Percentiles rank a stretch among this genome's conserved stretches.
These are phyloP conservation scores for Garrulus glandarius DNA, from an alignment of 2,797 vertebrate genomes.

Conservation along the genomic window DNA sequence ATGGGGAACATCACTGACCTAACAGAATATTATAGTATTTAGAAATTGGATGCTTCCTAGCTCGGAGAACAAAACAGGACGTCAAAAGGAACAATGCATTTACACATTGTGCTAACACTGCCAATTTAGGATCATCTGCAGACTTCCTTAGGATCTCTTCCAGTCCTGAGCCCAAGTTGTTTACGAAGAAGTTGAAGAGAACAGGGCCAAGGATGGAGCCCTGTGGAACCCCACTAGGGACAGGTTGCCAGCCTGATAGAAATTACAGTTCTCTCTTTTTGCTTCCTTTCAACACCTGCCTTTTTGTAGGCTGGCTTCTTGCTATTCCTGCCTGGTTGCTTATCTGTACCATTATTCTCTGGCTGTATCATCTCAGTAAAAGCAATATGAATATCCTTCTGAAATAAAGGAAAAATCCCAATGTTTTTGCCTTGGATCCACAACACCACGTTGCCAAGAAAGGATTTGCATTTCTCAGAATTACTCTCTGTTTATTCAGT, in stretches of 20 bases:
- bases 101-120: background rate
- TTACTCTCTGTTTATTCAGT: background rate
- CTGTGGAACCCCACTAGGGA: background rate
- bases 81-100: background rate
- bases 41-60: background rate
- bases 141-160: background rate
- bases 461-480: background rate
- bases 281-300: background rate
- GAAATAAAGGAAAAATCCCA: background rate
- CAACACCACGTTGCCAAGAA: background rate
- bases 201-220: background rate
- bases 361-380: background rate
- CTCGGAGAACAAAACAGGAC: background rate
- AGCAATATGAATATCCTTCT: background rate
- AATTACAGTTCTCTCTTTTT: background rate
- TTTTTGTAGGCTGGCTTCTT: background rate
- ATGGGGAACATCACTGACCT: background rate
- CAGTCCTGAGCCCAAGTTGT: background rate
- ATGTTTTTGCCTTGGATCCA: background rate
- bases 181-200: background rate
- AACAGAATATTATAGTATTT: background rate
- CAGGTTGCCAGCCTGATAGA: background rate
- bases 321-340: background rate
- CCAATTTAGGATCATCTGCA: background rate
- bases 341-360: background rate